Evolutionary conservation across 2,113 vertebrate genomes (phyloP).

Genomic region (Anarhynchus alexandrinus): DNA sequence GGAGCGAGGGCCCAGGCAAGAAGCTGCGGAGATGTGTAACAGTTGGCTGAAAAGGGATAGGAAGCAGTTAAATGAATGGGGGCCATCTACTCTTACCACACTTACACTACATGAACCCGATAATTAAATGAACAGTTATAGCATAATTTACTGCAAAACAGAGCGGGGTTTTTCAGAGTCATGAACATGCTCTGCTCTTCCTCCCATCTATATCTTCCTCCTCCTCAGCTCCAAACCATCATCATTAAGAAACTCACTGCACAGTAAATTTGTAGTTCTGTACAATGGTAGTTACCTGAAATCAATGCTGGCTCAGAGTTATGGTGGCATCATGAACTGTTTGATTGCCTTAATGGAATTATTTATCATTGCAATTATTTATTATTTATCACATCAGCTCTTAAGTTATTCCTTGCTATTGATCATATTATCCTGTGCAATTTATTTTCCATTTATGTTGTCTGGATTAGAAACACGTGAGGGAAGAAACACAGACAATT

Average conservation of each 20-base stretch:
- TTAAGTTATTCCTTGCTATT: not conserved
- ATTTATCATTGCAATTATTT: conserved; percentile 18
- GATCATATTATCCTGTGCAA: not conserved
- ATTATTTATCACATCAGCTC: not conserved
- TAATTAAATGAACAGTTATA: conserved; percentile 53
- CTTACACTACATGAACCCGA: not conserved
- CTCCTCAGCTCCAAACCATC: not conserved
- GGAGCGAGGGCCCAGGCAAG: not conserved
- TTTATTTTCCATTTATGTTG: not conserved
- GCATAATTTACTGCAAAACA: not conserved
- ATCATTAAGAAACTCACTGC: not conserved
- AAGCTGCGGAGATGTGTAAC: not conserved
- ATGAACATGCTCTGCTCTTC: not conserved
- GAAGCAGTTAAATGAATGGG: conserved; percentile 39
- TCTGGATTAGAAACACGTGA: not conserved
- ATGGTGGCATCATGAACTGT: not conserved
- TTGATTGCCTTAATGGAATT: not conserved
- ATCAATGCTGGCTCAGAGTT: not conserved
- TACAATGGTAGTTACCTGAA: not conserved
- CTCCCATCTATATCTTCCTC: not conserved
- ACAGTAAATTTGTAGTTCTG: not conserved
- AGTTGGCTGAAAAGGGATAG: not conserved
- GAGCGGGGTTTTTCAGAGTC: not conserved
- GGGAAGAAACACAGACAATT: not conserved
- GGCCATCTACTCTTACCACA: not conserved